phyloP scores from a whole-genome alignment of 30 jellyfish, hydroid and myxozoan genomes.

The Phacellophora camtschatica region DNA sequence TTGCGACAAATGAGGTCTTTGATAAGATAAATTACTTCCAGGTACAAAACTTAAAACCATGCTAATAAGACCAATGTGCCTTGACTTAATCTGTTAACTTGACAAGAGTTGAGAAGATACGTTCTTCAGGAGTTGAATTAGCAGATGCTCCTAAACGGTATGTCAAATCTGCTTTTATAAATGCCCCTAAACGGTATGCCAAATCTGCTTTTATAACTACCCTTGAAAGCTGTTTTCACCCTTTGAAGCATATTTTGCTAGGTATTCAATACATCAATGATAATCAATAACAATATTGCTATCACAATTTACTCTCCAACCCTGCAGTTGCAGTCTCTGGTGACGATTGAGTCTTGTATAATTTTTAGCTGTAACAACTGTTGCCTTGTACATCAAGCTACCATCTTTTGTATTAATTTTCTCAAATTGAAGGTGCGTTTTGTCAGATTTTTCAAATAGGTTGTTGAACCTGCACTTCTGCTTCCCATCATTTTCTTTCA shows the following conservation, averaged over 20 bases:
- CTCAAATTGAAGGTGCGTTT: conserved; percentile 13
- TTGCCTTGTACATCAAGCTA: neutral
- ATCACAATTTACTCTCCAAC: conserved; percentile 52
- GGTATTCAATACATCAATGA: conserved; percentile 38
- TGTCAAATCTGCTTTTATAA: neutral
- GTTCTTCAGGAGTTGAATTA: neutral
- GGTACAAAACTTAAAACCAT: neutral
- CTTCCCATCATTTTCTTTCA: neutral
- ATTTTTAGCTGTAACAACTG: conserved; percentile 8
- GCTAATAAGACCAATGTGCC: conserved; percentile 4
- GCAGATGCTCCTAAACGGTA: neutral
- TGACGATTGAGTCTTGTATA: conserved; percentile 18
- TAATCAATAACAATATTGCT: conserved; percentile 3
- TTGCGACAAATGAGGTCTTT: neutral
- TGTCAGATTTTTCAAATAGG: neutral
- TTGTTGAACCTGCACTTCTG: conserved; percentile 3
- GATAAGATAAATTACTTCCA: neutral
- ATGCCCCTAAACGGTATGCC: too few species aligned
- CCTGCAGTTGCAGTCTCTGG: conserved; percentile 14
- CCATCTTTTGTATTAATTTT: conserved; percentile 22
- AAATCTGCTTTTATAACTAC: neutral
- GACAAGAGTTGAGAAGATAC: neutral
- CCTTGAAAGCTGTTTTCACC: conserved; percentile 15
- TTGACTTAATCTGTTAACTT: neutral
- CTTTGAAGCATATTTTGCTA: conserved; percentile 52